These are phyloP conservation scores for Nasonia longicornis DNA, from an alignment of 1,140 invertebrate genomes.

Conservation along the genomic window DNA sequence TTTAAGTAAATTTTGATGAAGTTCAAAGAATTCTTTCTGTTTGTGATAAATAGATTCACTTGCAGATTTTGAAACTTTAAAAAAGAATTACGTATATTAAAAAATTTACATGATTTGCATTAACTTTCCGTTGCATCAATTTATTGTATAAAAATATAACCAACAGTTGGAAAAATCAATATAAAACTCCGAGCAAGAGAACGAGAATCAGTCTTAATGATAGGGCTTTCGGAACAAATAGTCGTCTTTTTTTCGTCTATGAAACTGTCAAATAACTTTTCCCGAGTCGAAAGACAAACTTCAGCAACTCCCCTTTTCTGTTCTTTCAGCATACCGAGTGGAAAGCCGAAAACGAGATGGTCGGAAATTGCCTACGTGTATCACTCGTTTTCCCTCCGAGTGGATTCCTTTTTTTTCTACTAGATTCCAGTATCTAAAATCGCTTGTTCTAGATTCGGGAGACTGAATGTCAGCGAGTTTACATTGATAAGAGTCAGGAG, in stretches of 20 bases:
- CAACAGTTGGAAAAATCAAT: too few relatives aligned
- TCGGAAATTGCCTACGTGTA: conserved; percentile 8
- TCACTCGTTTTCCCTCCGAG: not conserved
- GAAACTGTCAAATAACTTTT: conserved; percentile 1
- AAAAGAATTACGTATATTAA: too few relatives aligned
- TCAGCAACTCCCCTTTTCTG: not conserved
- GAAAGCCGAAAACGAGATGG: not conserved
- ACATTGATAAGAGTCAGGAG: not conserved
- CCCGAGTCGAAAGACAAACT: not conserved
- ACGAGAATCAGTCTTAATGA: not conserved
- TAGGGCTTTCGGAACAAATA: too few relatives aligned
- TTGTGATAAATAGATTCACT: not conserved
- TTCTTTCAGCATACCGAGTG: not conserved
- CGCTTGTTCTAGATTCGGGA: not conserved
- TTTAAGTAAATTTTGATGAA: not conserved
- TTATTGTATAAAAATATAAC: too few relatives aligned
- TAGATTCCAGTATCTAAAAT: not conserved
- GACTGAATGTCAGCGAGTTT: not conserved
- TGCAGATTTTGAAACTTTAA: too few relatives aligned
- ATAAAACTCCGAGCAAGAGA: too few relatives aligned
- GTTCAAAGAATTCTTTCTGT: not conserved
- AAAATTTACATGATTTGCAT: too few relatives aligned
- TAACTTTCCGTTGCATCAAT: too few relatives aligned
- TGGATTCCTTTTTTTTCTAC: not conserved
- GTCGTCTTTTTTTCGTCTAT: too few relatives aligned